These are phyloP conservation scores for Brevimyrus niger DNA, from an alignment of 2,113 vertebrate species.

Conservation along the genomic window DNA sequence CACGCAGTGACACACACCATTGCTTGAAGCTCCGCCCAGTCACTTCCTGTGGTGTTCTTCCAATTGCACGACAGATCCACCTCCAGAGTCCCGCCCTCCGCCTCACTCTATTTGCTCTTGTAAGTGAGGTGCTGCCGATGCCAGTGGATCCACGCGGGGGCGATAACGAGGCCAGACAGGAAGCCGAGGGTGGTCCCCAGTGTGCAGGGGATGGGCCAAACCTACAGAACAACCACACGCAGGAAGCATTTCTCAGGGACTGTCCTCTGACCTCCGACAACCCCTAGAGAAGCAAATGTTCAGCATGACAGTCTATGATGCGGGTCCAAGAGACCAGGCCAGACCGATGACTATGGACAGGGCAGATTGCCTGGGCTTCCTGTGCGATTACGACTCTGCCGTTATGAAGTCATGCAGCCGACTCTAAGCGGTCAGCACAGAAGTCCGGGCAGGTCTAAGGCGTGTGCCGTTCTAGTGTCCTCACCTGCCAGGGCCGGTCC, in stretches of 20 bases:
- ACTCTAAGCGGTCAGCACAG: background rate
- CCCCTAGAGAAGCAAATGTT: background rate
- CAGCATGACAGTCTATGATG: background rate
- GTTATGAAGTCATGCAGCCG: background rate
- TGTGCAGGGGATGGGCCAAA: constrained; percentile 96
- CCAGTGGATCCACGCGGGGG: constrained; percentile 90
- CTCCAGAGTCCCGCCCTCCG: background rate
- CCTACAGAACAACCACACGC: constrained; percentile 52
- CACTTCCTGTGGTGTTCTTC: background rate
- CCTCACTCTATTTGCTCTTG: constrained; percentile 73
- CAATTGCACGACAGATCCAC: background rate
- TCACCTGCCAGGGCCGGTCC: constrained; percentile 92
- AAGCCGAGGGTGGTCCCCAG: constrained; percentile 84
- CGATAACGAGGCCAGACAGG: constrained; percentile 73
- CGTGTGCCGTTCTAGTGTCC: constrained; percentile 23
- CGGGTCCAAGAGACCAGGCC: background rate
- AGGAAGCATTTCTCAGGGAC: background rate
- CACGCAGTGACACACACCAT: background rate
- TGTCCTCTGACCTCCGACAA: background rate
- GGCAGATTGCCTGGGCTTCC: background rate
- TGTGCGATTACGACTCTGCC: background rate
- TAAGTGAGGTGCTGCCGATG: constrained; percentile 91
- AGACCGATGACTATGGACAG: background rate
- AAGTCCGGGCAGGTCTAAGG: background rate
- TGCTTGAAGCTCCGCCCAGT: background rate